Evolutionary conservation across 2,113 vertebrate species (phyloP).

Genomic region (Tragelaphus strepsiceros): DNA sequence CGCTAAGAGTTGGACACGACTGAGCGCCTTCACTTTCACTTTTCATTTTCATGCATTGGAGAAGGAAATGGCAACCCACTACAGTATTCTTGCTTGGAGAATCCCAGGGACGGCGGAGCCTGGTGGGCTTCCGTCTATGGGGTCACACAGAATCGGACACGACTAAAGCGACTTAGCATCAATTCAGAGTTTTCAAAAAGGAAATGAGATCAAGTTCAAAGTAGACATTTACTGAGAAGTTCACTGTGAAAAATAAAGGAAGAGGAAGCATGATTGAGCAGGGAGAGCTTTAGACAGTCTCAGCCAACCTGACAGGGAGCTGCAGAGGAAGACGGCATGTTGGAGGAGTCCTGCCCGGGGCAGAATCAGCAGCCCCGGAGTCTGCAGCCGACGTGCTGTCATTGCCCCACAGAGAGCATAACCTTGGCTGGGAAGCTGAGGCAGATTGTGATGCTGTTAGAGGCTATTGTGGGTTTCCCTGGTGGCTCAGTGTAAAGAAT

Average conservation of each 20-base stretch:
- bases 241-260: background rate
- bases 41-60: no score
- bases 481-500: background rate
- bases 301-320: background rate
- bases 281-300: background rate
- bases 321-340: background rate
- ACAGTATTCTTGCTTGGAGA: no score
- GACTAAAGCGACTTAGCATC: background rate
- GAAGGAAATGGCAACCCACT: no score
- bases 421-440: background rate
- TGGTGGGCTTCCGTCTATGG: no score
- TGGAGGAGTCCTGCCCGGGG: background rate
- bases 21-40: no score
- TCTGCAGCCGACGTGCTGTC: rapidly evolving
- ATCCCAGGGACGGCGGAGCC: no score
- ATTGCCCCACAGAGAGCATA: background rate
- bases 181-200: background rate
- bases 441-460: no score
- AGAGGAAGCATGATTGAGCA: background rate
- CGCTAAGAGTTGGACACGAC: no score
- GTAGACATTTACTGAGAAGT: background rate
- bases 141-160: no score
- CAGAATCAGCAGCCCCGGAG: background rate
- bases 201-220: background rate
- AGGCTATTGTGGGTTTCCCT: background rate